Conservation (phyloP, 2,113 vertebrate genomes). For the Sinocyclocheilus anshuiensis region DNA sequence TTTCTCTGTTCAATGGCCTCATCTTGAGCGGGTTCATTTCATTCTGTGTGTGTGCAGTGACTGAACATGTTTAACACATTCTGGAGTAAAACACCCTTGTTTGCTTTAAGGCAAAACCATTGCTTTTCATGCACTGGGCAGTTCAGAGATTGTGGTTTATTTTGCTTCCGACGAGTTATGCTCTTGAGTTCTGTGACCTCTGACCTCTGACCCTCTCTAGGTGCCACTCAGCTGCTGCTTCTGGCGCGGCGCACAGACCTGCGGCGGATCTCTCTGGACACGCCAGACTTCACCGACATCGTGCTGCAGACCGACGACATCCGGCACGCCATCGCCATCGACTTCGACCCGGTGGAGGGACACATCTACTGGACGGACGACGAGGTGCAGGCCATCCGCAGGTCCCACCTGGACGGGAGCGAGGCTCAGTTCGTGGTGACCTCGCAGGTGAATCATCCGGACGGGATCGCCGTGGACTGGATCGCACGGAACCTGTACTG, state of each 20-base stretch:
- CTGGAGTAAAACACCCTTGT: too few relatives aligned
- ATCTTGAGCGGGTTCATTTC: too few relatives aligned
- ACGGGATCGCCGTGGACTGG: conserved; percentile 97
- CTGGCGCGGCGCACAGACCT: conserved; percentile 91
- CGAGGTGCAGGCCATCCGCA: conserved; percentile 90
- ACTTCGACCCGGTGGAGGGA: conserved; percentile 93
- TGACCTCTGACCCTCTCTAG: conserved; percentile 65
- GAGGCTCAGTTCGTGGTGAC: conserved; percentile 89
- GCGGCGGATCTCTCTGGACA: conserved; percentile 93
- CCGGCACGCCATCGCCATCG: conserved; percentile 94
- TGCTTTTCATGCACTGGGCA: too few relatives aligned
- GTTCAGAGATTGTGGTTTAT: too few relatives aligned
- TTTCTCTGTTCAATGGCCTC: too few relatives aligned
- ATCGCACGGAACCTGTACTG: conserved; percentile 95
- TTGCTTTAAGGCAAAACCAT: too few relatives aligned
- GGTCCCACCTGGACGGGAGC: conserved; percentile 78
- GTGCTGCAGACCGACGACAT: conserved; percentile 91
- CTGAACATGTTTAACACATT: too few relatives aligned
- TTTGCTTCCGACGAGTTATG: too few relatives aligned
- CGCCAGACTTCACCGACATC: conserved; percentile 93
- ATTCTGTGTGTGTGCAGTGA: too few relatives aligned
- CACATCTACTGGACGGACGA: conserved; percentile 97
- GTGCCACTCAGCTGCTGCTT: conserved; percentile 88
- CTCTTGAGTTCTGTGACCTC: not conserved
- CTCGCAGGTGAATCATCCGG: conserved; percentile 91